Base-by-base conservation (phyloP, 2,888 invertebrate genomes). In the Pteria penguin region DNA sequence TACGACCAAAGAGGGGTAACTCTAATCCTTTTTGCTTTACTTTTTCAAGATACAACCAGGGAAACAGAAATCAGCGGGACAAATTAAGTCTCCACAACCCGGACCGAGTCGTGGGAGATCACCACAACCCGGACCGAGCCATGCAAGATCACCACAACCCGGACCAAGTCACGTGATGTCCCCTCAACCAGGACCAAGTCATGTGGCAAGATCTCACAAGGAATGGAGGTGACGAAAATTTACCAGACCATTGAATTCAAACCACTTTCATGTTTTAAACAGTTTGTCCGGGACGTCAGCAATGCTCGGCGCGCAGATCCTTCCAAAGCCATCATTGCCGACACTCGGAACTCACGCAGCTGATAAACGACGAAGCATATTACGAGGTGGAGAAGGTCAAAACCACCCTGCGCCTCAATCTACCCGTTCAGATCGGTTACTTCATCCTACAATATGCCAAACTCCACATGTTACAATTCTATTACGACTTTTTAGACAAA, bases 371-470 rank as follows among this genome's bases (percentile, higher is more conserved):
- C 3, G 69, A 69, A 24, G 69, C 58, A 27, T 69, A 33, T 22
- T 63, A 33, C 31, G 81, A 81, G 36, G 54, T 81, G 1, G 72
- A 75, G 61, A 68, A 29, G 24, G 71, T 75, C n/a, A 84, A 83
- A 62, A 36, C 54, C 3, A 75, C 54, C 18, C 68, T 82, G 27
- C 71, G 62, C 24, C 54, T 82, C 32, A 74, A 82, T 29, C 27
- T 84, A 22, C 82, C 86, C 5, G 75, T 81, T 5, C 82, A 85
- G 33, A 58, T 82, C 0, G 81, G 81, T 2, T 82, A 78, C 63
- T 82, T 81, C 55, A 79, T 85, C 4, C 69, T 82, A 24, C 82
- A 84, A 55, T 81, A 83, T 36, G 85, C 83, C 0, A 86, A 82
- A 61, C 75, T 82, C 18, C 78, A 78, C 18, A 82, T 82, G 79